Base-by-base conservation (phyloP, 2,888 invertebrate genomes). In the Orthosia cruda region DNA sequence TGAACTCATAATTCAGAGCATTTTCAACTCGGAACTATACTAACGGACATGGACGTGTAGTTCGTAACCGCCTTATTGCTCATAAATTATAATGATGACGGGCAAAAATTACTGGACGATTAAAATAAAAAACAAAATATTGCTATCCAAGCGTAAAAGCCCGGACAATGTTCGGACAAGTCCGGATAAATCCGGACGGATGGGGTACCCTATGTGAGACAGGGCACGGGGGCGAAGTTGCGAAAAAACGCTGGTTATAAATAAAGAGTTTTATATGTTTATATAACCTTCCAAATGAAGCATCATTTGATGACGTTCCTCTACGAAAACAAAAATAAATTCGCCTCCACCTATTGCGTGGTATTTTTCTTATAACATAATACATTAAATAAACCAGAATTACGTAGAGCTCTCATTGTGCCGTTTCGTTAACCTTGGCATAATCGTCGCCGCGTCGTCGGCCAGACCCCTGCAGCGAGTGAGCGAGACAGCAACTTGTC, bases 341-440 rank as follows among this genome's bases (percentile, higher is more conserved):
- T 64, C 50, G 16, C 57, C 40, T 20, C 16, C 45, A 63, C 18
- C 13, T 80, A 71, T 49, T 68, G 64, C 77, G 69, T 23, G 4
- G 18, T 64, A 57, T 20, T 52, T 58, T 49, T 66, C 15, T 54
- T 61, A 20, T 45, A 61, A 16, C 45, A 57, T 7, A 18, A 57
- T 26, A 55, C 54, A 62, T 49, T 20, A 57, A 64, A 65, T 47
- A 75, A 50, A 62, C n/a, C 3, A 69, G 71, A 49, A 59, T 83
- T 77, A 80, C 83, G 80, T 80, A 68, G 47, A 71, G 65, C 20
- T 20, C 40, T 18, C 45, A 45, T 23, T 65, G 68, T 80, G 68
- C 66, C 59, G 79, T 80, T 77, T 74, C 54, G 65, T 68, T 85
- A 84, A 87, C 86, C 86, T 87, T 85, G 85, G 73, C 62, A 18